Evolutionary conservation across 1,140 invertebrate species (phyloP).

Genomic region (Homalodisca vitripennis): DNA sequence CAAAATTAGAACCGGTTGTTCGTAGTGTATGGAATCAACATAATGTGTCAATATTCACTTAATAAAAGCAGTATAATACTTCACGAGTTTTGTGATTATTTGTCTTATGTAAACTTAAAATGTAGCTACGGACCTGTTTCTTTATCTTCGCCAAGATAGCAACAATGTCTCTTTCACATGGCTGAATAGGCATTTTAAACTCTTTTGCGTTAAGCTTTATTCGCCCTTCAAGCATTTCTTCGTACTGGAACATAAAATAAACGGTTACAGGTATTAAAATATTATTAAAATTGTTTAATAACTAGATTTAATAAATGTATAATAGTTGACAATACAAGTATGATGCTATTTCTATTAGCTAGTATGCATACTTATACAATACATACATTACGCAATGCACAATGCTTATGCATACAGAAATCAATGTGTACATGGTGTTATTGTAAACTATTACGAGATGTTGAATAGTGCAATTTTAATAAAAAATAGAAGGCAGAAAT

Average conservation of each 20-base stretch:
- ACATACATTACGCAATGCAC: not conserved
- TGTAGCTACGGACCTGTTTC: conserved; percentile 57
- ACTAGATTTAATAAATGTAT: not conserved
- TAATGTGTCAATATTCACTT: too few species aligned
- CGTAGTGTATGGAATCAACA: too few species aligned
- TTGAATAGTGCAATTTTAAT: too few species aligned
- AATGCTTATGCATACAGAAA: too few species aligned
- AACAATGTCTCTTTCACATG: conserved; percentile 60
- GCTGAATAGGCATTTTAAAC: conserved; percentile 41
- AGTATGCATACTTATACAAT: not conserved
- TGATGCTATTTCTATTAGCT: not conserved
- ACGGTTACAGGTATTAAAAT: too few species aligned
- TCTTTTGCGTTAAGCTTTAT: conserved; percentile 44
- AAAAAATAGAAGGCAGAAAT: too few species aligned
- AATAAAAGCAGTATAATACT: too few species aligned
- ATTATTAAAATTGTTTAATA: not conserved
- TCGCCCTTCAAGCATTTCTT: conserved; percentile 43
- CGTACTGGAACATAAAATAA: conserved; percentile 2
- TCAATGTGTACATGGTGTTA: too few species aligned
- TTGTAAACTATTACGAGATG: too few species aligned
- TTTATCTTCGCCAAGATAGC: conserved; percentile 68
- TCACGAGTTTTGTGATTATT: too few species aligned
- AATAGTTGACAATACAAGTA: not conserved
- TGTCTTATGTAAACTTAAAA: too few species aligned
- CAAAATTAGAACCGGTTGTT: too few species aligned